Base-by-base conservation (phyloP, 2,888 invertebrate species). In the Adelphocoris suturalis region DNA sequence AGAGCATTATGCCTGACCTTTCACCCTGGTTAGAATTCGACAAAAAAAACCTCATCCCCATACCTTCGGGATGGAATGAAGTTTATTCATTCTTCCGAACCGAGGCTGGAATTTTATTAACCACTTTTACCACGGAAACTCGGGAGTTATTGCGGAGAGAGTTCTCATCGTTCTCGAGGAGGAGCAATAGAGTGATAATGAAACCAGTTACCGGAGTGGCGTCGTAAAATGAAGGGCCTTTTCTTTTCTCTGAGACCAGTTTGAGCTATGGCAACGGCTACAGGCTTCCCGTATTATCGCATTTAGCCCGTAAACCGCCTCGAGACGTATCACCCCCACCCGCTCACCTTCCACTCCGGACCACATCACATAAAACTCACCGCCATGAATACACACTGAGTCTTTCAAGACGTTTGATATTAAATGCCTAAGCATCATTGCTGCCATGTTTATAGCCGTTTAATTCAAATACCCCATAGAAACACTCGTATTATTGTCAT, bases 131-230 rank as follows among this genome's bases (percentile, higher is more conserved):
- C 78, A n/a, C 16, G 46, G 46, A 78, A 78, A 78, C n/a, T 19
- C 78, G 46, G 37, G 78, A 46, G 78, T 46, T 78, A 78, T 78
- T 78, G 78, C 46, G 46, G 2, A 19, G 78, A 19, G 46, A 46
- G 68, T 23, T 57, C 57, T 57, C 57, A 37, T 37, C 37, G 37
- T 37, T 37, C 37, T 37, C 5, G 52, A 52, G 52, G 46, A 47
- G 14, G 47, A 78, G 78, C 78, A 78, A 78, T 78, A 78, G 78
- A 78, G 78, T 78, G 78, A 78, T 78, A 78, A 78, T 78, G 78
- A 78, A 78, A 78, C 78, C 78, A 78, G 78, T 78, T 78, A 78
- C 78, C 37, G 78, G 78, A 78, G 78, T 78, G 78, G 46, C 78
- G 13, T 78, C 78, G 78, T 78, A 78, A 78, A 78, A 78, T 46